Evolutionary conservation across 2,113 vertebrate genomes (phyloP).

Genomic region (Sus scrofa): T2T-Sscrofa CM000824.6:51133001-51133500

Average conservation of each 20-base stretch:
- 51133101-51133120: not conserved
- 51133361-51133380: not conserved
- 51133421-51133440: constrained; percentile 9
- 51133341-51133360: not conserved
- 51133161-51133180: not conserved
- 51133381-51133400: not conserved
- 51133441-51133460: not conserved
- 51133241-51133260: not conserved
- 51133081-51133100: not conserved
- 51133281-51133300: not conserved
- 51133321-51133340: not conserved
- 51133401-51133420: not conserved
- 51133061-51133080: not conserved
- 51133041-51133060: not conserved
- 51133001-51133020: not conserved
- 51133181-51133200: not conserved
- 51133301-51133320: not conserved
- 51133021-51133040: not conserved
- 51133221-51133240: not conserved
- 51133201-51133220: not conserved
- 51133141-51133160: not conserved
- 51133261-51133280: not conserved
- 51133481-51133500: constrained; percentile 44
- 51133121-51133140: too few species aligned
- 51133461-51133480: constrained; percentile 26